phyloP scores from a whole-genome alignment of 1,140 invertebrate genomes.

The Leptoteleia sp. region DNA sequence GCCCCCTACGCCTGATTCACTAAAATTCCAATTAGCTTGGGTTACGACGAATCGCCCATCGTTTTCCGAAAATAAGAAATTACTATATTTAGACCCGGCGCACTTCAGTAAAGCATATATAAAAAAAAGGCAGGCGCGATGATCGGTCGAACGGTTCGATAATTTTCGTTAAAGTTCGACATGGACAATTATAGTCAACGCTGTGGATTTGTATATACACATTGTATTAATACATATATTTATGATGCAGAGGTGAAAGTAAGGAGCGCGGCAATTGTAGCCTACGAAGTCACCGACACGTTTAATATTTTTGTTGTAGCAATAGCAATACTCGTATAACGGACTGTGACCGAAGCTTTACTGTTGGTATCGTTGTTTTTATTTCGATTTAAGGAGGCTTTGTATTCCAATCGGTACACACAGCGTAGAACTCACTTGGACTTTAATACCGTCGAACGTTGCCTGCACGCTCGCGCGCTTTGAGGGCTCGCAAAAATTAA shows the following conservation, averaged over 20 bases:
- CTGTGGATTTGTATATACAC: slow-evolving; percentile 32
- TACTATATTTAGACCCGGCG: too few species aligned
- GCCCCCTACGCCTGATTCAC: too few species aligned
- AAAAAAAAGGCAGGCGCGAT: too few species aligned
- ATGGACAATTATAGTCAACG: slow-evolving; percentile 22
- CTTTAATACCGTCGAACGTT: slow-evolving; percentile 20
- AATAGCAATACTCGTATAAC: slow-evolving; percentile 51
- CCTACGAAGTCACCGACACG: slow-evolving; percentile 58
- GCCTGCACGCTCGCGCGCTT: too few species aligned
- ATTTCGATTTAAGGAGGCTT: slow-evolving; percentile 66
- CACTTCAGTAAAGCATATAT: too few species aligned
- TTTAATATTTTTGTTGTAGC: slow-evolving; percentile 47
- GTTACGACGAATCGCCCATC: too few species aligned
- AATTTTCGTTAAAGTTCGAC: slow-evolving; percentile 10
- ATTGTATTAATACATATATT: slow-evolving; percentile 52
- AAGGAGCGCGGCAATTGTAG: slow-evolving; percentile 43
- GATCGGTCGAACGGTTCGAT: slow-evolving; percentile 11
- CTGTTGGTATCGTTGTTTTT: slow-evolving; percentile 64
- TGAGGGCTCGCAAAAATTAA: slow-evolving; percentile 25
- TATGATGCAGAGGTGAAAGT: slow-evolving; percentile 61
- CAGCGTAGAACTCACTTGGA: slow-evolving; percentile 45
- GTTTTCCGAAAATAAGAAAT: too few species aligned
- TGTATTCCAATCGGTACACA: slow-evolving; percentile 56
- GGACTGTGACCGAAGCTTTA: slow-evolving; percentile 62
- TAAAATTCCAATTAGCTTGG: too few species aligned